A percentile compares a stretch with the other conserved stretches of the same genome.
phyloP scores from a whole-genome alignment of 2,113 vertebrate species.

The Cynopterus brachyotis region DNA sequence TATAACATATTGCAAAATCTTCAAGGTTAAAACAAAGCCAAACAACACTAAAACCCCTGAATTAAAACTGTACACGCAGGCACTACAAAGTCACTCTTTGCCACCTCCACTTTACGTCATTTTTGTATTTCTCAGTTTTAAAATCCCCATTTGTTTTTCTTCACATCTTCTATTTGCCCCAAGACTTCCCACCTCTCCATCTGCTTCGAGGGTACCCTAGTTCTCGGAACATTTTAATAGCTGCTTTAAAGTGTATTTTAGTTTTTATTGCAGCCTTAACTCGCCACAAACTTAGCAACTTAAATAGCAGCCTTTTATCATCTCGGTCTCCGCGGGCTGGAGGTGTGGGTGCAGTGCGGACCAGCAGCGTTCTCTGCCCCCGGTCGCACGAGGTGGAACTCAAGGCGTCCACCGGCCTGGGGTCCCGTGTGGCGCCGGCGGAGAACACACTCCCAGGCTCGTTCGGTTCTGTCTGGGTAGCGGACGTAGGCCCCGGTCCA shows the following conservation, averaged over 20 bases:
- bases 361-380: not conserved
- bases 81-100: not conserved
- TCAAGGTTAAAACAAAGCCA: not conserved
- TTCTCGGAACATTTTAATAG: not conserved
- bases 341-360: not conserved
- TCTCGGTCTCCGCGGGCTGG: not conserved
- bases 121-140: not conserved
- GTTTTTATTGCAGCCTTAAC: not conserved
- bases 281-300: not conserved
- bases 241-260: not conserved
- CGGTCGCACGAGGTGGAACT: not conserved
- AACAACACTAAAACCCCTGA: not conserved
- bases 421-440: not conserved
- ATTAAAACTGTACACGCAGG: not conserved
- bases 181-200: not conserved
- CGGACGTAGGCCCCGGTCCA: not conserved
- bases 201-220: not conserved
- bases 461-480: not conserved
- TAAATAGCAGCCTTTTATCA: not conserved
- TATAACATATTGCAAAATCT: not conserved
- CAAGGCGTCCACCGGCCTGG: not conserved
- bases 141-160: not conserved
- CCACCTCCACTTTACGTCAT: not conserved
- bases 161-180: not conserved
- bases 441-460: not conserved